These are phyloP conservation scores for Acronicta psi DNA, from an alignment of 2,888 invertebrate species.

Conservation along the genomic window DNA sequence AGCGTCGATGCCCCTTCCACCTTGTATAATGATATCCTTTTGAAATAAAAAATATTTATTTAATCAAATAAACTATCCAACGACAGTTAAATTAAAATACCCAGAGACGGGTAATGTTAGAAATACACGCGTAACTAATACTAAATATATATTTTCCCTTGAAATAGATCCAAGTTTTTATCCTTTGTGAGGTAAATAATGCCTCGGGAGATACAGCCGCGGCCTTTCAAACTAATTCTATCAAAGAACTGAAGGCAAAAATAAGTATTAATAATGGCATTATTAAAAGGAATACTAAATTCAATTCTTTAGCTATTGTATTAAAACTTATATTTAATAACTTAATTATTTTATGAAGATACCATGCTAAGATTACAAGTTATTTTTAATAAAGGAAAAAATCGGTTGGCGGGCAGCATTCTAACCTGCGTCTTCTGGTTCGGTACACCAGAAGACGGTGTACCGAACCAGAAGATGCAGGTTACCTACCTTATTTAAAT, in stretches of 20 bases:
- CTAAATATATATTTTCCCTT: conserved; percentile 9
- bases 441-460: too few species aligned
- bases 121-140: conserved; percentile 16
- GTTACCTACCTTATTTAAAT: too few species aligned
- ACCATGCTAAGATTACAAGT: too few species aligned
- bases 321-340: not conserved
- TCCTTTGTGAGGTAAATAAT: conserved; percentile 41
- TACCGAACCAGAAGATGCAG: too few species aligned
- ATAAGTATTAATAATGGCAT: conserved; percentile 31
- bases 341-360: not conserved
- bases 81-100: not conserved
- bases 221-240: conserved; percentile 26
- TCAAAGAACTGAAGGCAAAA: conserved; percentile 30
- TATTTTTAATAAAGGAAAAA: too few species aligned
- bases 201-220: conserved; percentile 33
- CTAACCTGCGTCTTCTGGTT: too few species aligned
- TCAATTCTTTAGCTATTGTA: not conserved
- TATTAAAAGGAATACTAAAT: conserved; percentile 15
- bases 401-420: too few species aligned
- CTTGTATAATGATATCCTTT: too few species aligned
- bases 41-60: not conserved
- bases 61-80: too few species aligned
- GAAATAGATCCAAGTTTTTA: conserved; percentile 30
- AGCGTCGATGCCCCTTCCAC: too few species aligned
- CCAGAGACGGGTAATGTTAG: not conserved